Percentiles rank a stretch among this genome's conserved stretches.
These are phyloP conservation scores for Tholera decimalis DNA, from an alignment of 2,888 invertebrate genomes.

Conservation along the genomic window DNA sequence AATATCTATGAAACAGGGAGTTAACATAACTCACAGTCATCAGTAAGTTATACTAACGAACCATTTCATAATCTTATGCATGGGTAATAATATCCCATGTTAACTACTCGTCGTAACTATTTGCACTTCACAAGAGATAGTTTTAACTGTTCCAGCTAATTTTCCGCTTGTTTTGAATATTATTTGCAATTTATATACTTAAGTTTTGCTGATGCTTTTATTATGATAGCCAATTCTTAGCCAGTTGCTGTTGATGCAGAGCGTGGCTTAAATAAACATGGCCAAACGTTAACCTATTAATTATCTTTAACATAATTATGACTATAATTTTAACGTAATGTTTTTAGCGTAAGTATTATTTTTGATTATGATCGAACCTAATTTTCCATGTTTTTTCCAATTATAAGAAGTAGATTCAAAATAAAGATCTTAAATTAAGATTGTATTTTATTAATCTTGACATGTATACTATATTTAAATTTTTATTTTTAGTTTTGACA, in stretches of 20 bases:
- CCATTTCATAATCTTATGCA: neutral
- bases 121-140: conserved; percentile 20
- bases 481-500: no score
- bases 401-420: no score
- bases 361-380: no score
- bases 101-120: conserved; percentile 26
- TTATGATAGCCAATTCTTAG: neutral
- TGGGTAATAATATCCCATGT: conserved; percentile 27
- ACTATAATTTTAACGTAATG: no score
- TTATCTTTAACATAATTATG: no score
- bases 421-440: no score
- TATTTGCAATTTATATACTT: neutral
- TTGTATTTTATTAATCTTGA: no score
- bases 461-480: no score
- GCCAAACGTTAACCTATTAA: no score
- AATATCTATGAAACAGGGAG: neutral
- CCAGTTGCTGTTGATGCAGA: neutral
- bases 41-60: neutral
- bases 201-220: neutral
- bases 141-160: conserved; percentile 22
- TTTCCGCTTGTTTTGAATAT: conserved; percentile 9
- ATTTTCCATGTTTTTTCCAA: no score
- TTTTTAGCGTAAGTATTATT: no score
- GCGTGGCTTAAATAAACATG: no score
- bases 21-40: neutral